Base-by-base conservation (phyloP, 2,797 vertebrate genomes). In the Myiotriccus ornatus region DNA sequence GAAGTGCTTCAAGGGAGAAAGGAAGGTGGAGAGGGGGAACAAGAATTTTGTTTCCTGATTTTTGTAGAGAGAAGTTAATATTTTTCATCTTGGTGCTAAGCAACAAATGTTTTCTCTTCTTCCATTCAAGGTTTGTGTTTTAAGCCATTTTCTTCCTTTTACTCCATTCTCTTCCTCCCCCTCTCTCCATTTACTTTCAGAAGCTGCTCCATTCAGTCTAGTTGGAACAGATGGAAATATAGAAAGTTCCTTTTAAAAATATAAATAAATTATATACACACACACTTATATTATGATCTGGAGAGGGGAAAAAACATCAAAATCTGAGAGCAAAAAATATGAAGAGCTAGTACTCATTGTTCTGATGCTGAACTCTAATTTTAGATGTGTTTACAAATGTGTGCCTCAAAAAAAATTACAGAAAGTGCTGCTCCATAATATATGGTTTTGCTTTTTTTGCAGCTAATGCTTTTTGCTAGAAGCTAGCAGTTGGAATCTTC, bases 211-310 rank as follows among this genome's bases (percentile, higher is more conserved):
- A 96, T 97, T 98, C 97, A 96, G 87, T 95, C 98, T 98, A 97
- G 97, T 97, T 98, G 95, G 96, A 98, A 97, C 96, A 97, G 93
- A 96, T 96, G 95, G 95, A 98, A 98, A 97, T 97, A 97, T 90
- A 95, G 96, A 97, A 96, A 94, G 84, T 91, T 95, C 90, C 84
- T 97, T 98, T 97, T 73, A 97, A 98, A 98, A 97, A 97, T 96
- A 97, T 97, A 97, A 97, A 98, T 97, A 95, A 95, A 93, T 94
- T 85, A 92, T 89, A 94, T 56, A 95, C 49, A 76, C 55, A 93
- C 25, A 69, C 41, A 37, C 24, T 89, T 71, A 70, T 91, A 80
- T 85, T 90, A 79, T 44, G 59, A 90, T 74, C 73, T 22, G 2
- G 37, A 81, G 64, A 53, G 22, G 24, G 17, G n/a, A 44, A 87